These are phyloP conservation scores for Aplidium turbinatum DNA, from an alignment of 23 tunicate genomes.

Conservation along the genomic window DNA sequence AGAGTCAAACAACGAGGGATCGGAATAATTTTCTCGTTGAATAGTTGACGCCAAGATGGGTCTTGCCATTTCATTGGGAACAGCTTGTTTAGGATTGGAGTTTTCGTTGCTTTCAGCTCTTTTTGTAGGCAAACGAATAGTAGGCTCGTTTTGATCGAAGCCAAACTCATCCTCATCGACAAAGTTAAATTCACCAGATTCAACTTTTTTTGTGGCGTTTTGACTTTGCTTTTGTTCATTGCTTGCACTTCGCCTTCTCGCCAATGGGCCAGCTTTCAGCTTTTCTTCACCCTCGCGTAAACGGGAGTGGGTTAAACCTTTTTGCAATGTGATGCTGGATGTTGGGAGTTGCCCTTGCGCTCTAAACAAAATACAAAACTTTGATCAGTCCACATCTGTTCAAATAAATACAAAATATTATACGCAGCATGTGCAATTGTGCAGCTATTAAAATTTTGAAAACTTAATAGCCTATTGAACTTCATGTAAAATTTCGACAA, in stretches of 20 bases:
- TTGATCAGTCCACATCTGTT: too few relatives aligned
- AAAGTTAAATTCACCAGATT: slow-evolving; percentile 28
- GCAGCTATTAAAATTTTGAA: too few relatives aligned
- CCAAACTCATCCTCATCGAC: slow-evolving; percentile 52
- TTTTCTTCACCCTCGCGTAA: slow-evolving; percentile 13
- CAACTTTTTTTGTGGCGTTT: not conserved
- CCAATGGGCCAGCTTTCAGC: slow-evolving; percentile 24
- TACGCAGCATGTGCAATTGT: too few relatives aligned
- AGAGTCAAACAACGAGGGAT: slow-evolving; percentile 50
- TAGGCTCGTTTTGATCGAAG: slow-evolving; percentile 58
- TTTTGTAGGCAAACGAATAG: slow-evolving; percentile 45
- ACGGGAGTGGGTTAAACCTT: too few relatives aligned
- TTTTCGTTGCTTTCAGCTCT: slow-evolving; percentile 3
- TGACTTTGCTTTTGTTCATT: slow-evolving; percentile 23
- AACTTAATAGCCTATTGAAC: too few relatives aligned
- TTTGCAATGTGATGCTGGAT: too few relatives aligned
- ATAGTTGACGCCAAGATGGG: slow-evolving; percentile 28
- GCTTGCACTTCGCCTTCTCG: slow-evolving; percentile 43
- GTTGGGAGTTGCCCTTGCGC: too few relatives aligned
- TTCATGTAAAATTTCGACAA: too few relatives aligned
- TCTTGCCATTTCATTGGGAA: not conserved
- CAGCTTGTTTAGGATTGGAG: not conserved
- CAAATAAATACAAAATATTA: too few relatives aligned
- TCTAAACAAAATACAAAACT: too few relatives aligned
- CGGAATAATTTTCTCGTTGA: slow-evolving; percentile 52